Evolutionary conservation across 2,888 invertebrate species (phyloP), one percentile per base, ranked within the genome.

Genomic region (Sminthurinus aureus): DNA sequence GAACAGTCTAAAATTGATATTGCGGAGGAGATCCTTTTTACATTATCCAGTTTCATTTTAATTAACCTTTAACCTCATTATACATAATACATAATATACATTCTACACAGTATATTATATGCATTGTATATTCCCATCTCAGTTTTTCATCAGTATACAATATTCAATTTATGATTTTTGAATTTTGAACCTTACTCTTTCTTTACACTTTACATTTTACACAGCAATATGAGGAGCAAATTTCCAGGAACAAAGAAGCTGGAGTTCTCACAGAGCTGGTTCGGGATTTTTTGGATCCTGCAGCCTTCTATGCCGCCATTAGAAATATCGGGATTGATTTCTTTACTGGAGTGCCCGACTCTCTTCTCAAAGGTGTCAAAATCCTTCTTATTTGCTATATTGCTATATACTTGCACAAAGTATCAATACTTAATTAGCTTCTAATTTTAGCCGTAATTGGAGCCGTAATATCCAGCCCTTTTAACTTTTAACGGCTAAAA

Each of bases 261-360:
- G 90, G 90, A 20, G 90, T 90, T 74, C 88, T 91, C 87, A 91
- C 90, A 18, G 91, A 91, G 86, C 88, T 90, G 78, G 90, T 91
- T 20, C 87, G 90, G 83, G 90, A 90, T 86, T 91, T 91, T 85
- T 87, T 91, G 83, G 90, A 90, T 79, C 91, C 91, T 15, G 90
- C 90, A 15, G 89, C 89, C n/a, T 91, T 91, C 87, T 91, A 90
- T 87, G 86, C 89, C 73, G 90, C 90, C 22, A 87, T 91, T 15
- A 86, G 87, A 73, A 89, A 89, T 75, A 90, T 90, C 73, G 91
- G 90, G 8, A 90, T 91, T 75, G 89, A 91, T 84, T 91, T 90
- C 86, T 91, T 90, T 88, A 90, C 90, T 86, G 91, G 91, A 6
- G 91, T 91, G 15, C 91, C 91, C 24, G 91, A 91, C 86, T 91